Base-by-base conservation (phyloP, 2,113 vertebrate species). In the Lagopus leucura region DNA sequence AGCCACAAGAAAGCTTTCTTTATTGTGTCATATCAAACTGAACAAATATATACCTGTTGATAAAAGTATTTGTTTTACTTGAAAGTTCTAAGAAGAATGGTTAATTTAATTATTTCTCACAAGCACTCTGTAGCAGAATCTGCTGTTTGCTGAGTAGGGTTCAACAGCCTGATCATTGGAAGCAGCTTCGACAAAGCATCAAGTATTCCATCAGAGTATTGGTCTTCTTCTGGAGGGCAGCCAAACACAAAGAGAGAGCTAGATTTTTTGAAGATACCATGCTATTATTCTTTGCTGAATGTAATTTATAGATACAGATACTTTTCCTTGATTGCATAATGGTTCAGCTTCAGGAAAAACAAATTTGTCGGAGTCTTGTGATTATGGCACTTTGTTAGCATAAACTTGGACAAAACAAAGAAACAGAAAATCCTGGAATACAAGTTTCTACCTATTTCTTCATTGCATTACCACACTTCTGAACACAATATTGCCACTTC, bases 211-310 rank as follows among this genome's bases (percentile, higher is more conserved):
- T 67, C 30, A 50, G 32, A 30, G 20, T 40, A 16, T 7, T 11
- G 61, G 34, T 21, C 70, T 91, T 12, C 21, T 90, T 0, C 50
- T 43, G 25, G 14, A 82, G 43, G 52, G 16, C 24, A 89, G 8
- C 4, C 10, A 12, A 71, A 38, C 21, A 25, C 6, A 32, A n/a
- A 36, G n/a, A 0, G 1, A 20, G 28, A 45, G 12, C 19, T 34
- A 22, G 42, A 55, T 19, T 81, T 81, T 50, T 78, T 38, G 32
- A 38, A 77, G n/a, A 63, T 10, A 34, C 8, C 1, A 0, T 34
- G 19, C 7, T 60, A 24, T 24, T 58, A 18, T 40, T 71, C 48
- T 48, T 63, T 65, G 11, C 18, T 69, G 7, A 60, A 6, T 19
- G 13, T 52, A n/a, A 13, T 61, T 40, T 3, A 2, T 16, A 34